These are phyloP conservation scores for Dasysyrphus albostriatus DNA, from an alignment of 2,888 invertebrate species.

Conservation along the genomic window DNA sequence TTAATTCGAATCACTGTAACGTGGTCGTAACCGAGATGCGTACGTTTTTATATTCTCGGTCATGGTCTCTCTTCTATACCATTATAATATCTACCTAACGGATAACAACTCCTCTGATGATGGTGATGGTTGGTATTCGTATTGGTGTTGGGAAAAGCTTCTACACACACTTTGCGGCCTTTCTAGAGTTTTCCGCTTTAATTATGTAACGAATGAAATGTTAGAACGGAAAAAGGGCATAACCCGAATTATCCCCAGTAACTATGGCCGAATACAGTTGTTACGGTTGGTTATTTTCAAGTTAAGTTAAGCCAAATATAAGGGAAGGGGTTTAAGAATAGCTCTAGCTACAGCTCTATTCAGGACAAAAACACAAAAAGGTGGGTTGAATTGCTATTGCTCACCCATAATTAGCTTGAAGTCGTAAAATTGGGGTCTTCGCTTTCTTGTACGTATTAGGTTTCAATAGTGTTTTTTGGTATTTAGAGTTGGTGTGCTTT, in stretches of 20 bases:
- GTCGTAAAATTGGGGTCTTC: constrained; percentile 65
- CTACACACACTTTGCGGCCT: constrained; percentile 4
- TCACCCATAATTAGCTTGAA: constrained; percentile 72
- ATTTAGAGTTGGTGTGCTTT: constrained; percentile 43
- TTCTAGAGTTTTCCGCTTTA: constrained; percentile 52
- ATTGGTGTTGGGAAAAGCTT: background rate
- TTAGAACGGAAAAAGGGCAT: constrained; percentile 68
- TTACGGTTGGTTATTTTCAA: constrained; percentile 73
- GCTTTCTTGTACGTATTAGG: constrained; percentile 11
- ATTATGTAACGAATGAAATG: constrained; percentile 74
- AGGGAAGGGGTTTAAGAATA: background rate
- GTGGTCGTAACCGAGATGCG: constrained; percentile 73
- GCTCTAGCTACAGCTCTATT: background rate
- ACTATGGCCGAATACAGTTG: constrained; percentile 70
- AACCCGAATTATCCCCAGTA: constrained; percentile 76
- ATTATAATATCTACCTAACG: constrained; percentile 12
- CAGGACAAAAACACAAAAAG: constrained; percentile 37
- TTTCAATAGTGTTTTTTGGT: constrained; percentile 59
- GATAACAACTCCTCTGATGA: constrained; percentile 24
- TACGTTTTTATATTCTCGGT: constrained; percentile 60
- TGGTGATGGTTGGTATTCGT: no score
- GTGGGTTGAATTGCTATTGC: constrained; percentile 70
- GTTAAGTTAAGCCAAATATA: constrained; percentile 51
- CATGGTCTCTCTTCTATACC: constrained; percentile 18
- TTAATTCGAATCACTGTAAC: constrained; percentile 77